A percentile compares a stretch with the other conserved stretches of the same genome.
phyloP scores from a whole-genome alignment of 1,140 invertebrate genomes.

The Amphibalanus amphitrite region DNA sequence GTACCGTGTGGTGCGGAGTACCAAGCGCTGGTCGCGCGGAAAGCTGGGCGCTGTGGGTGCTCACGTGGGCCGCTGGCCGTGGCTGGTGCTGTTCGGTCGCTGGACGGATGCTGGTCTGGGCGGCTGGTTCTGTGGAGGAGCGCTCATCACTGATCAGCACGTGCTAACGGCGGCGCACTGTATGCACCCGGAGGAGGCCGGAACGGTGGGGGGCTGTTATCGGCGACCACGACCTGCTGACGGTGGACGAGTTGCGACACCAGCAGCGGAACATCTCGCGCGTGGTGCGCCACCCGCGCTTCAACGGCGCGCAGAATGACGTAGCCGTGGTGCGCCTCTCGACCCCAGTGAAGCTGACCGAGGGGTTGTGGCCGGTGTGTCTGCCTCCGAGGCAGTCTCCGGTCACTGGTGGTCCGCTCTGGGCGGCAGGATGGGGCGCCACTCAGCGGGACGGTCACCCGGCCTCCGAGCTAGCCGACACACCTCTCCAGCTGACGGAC shows the following conservation, averaged over 20 bases:
- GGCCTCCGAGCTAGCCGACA: constrained; percentile 37
- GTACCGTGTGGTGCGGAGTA: too few species aligned
- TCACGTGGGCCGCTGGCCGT: constrained; percentile 7
- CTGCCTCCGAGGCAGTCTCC: constrained; percentile 33
- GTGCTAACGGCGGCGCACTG: constrained; percentile 73
- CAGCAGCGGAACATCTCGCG: constrained; percentile 10
- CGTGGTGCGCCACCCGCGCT: constrained; percentile 28
- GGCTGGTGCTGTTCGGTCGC: constrained; percentile 6
- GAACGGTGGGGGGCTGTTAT: constrained; percentile 66
- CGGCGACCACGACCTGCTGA: constrained; percentile 37
- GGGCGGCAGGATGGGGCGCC: constrained; percentile 42
- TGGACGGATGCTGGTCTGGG: neutral
- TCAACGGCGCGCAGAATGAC: constrained; percentile 33
- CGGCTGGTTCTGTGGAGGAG: constrained; percentile 58
- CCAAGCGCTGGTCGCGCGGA: neutral
- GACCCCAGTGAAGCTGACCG: constrained; percentile 31
- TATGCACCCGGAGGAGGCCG: constrained; percentile 51
- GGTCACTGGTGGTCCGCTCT: constrained; percentile 27
- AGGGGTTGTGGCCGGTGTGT: constrained; percentile 41
- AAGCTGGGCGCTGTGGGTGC: constrained; percentile 9
- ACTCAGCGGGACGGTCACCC: constrained; percentile 31
- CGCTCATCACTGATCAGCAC: constrained; percentile 68
- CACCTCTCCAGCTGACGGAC: constrained; percentile 35
- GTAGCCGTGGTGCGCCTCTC: constrained; percentile 38
- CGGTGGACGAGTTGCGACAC: constrained; percentile 3